Percentiles rank a stretch among this genome's conserved stretches.
These are phyloP conservation scores for Phylloscopus trochilus DNA, from an alignment of 2,113 vertebrate genomes.

Conservation along the genomic window DNA sequence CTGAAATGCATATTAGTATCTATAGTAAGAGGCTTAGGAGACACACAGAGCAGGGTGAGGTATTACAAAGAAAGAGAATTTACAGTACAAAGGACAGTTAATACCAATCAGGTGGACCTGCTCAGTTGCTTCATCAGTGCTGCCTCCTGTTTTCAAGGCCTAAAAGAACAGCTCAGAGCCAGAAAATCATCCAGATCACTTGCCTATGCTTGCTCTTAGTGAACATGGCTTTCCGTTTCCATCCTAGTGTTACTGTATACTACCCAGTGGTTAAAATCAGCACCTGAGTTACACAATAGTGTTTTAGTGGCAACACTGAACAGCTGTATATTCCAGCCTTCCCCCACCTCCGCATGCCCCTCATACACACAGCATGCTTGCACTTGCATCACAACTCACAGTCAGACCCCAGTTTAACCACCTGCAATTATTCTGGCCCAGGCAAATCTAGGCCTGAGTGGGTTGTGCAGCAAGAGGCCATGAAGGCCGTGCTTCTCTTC, in stretches of 20 bases:
- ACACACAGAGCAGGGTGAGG: neutral
- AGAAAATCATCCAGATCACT: neutral
- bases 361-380: neutral
- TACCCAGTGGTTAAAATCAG: neutral
- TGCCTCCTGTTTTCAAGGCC: neutral
- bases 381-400: neutral
- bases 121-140: neutral
- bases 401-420: neutral
- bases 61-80: neutral
- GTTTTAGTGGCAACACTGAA: neutral
- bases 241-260: neutral
- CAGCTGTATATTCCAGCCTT: neutral
- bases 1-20: neutral
- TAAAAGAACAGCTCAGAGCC: neutral
- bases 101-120: neutral
- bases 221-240: neutral
- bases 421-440: neutral
- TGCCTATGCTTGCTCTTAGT: neutral
- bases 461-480: neutral
- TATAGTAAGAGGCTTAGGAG: neutral
- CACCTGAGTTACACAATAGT: neutral
- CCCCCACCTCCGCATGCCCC: neutral
- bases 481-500: rapidly evolving
- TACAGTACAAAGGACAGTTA: neutral
- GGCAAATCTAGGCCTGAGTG: neutral